Evolutionary conservation across 2,888 invertebrate genomes (phyloP).

Genomic region (Geotrupes spiniger): DNA sequence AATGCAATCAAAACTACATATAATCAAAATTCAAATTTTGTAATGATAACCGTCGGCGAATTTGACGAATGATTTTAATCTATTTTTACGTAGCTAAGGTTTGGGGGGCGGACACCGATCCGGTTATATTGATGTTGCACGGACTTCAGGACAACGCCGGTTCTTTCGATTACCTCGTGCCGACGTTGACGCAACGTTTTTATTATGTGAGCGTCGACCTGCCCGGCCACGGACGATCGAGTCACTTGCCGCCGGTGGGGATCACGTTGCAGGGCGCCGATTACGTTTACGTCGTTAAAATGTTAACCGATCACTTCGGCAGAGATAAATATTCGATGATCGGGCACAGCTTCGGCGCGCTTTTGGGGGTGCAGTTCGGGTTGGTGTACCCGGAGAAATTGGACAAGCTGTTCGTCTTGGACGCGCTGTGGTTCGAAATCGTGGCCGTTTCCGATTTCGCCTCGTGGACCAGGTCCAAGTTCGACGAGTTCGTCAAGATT

Average conservation of each 20-base stretch:
- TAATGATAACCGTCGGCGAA: no score
- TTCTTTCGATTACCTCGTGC: constrained; percentile 53
- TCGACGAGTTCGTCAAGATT: constrained; percentile 43
- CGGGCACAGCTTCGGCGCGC: constrained; percentile 52
- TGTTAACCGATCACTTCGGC: constrained; percentile 18
- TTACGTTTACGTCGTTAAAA: constrained; percentile 18
- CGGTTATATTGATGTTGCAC: constrained; percentile 56
- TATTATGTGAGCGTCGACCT: constrained; percentile 50
- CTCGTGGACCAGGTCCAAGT: constrained; percentile 36
- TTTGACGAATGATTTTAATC: neutral
- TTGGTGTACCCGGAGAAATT: constrained; percentile 41
- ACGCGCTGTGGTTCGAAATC: constrained; percentile 37
- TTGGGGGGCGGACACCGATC: constrained; percentile 54
- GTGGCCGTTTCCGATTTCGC: constrained; percentile 26
- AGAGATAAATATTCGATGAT: constrained; percentile 21
- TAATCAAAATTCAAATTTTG: no score
- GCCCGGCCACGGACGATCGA: constrained; percentile 56
- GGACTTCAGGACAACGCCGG: constrained; percentile 56
- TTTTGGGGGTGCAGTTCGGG: constrained; percentile 38
- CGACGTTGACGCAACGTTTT: constrained; percentile 46
- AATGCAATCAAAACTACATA: no score
- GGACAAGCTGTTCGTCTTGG: constrained; percentile 44
- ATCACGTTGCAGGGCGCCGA: constrained; percentile 33
- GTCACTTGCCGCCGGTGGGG: constrained; percentile 46
- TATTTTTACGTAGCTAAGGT: constrained; percentile 51